Percentiles rank a stretch among this genome's conserved stretches.
Conservation (phyloP, 30 jellyfish, hydroid and myxozoan species). For the Sanderia malayensis region DNA sequence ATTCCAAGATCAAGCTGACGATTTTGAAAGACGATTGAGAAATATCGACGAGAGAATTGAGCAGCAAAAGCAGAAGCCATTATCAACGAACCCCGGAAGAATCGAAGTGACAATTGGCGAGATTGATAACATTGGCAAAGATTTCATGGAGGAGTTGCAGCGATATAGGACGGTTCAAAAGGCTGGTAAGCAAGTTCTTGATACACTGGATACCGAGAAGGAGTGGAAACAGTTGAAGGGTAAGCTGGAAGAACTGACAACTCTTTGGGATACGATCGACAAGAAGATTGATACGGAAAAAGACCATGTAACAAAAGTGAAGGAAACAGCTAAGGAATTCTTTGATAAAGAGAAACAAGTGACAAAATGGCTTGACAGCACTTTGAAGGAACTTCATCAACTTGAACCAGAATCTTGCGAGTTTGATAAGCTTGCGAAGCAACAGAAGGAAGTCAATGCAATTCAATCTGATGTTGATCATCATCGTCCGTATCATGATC, state of each 20-base stretch:
- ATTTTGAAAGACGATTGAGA: slow-evolving; percentile 76
- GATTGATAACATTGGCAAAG: slow-evolving; percentile 71
- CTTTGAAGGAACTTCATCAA: slow-evolving; percentile 54
- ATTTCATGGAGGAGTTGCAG: slow-evolving; percentile 77
- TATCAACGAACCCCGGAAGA: slow-evolving; percentile 83
- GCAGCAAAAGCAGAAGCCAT: slow-evolving; percentile 73
- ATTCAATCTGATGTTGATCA: slow-evolving; percentile 76
- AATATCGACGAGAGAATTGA: slow-evolving; percentile 75
- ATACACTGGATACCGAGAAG: slow-evolving; percentile 47
- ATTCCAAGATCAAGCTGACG: slow-evolving; percentile 96
- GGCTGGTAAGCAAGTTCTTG: slow-evolving; percentile 69
- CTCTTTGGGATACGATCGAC: slow-evolving; percentile 60
- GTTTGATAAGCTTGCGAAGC: slow-evolving; percentile 63
- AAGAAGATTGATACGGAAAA: slow-evolving; percentile 64
- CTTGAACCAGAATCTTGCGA: slow-evolving; percentile 85
- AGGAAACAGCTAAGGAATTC: slow-evolving; percentile 32
- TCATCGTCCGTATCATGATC: slow-evolving; percentile 39
- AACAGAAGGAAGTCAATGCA: slow-evolving; percentile 87
- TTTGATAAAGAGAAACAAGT: slow-evolving; percentile 66
- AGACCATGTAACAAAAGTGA: slow-evolving; percentile 66
- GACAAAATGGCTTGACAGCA: slow-evolving; percentile 62
- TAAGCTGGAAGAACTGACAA: slow-evolving; percentile 66
- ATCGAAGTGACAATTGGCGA: slow-evolving; percentile 71
- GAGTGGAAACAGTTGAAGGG: slow-evolving; percentile 69
- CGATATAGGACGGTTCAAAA: slow-evolving; percentile 48